These are phyloP conservation scores for Schlechtendalia chinensis DNA, from an alignment of 1,140 invertebrate genomes.

Conservation along the genomic window DNA sequence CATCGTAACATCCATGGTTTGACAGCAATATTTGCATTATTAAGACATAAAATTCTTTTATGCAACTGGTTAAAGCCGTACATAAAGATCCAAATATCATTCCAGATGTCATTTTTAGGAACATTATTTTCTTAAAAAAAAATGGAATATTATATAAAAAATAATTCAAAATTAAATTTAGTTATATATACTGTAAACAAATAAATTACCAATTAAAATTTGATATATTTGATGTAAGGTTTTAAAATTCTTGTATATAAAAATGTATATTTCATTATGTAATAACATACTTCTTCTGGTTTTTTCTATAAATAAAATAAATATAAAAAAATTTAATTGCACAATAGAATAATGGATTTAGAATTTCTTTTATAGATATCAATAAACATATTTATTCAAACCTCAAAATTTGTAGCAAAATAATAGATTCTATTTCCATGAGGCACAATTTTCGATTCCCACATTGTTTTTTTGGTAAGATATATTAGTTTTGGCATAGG, in stretches of 20 bases:
- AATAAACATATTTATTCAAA: background rate
- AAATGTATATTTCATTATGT: conserved; percentile 33
- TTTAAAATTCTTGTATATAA: conserved; percentile 15
- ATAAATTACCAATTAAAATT: conserved; percentile 26
- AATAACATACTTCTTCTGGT: conserved; percentile 24
- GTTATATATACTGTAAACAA: no score
- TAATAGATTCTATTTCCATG: conserved; percentile 39
- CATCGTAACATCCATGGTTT: conserved; percentile 43
- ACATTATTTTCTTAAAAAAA: conserved; percentile 36
- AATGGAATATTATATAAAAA: background rate
- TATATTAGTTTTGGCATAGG: conserved; percentile 14
- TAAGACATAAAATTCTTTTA: background rate
- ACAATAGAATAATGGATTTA: no score
- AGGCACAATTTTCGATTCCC: conserved; percentile 27
- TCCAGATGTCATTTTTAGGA: conserved; percentile 25
- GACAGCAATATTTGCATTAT: background rate
- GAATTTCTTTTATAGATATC: background rate
- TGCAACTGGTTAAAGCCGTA: conserved; percentile 15
- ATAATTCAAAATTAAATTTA: background rate
- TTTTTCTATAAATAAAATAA: conserved; percentile 20
- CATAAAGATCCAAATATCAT: conserved; percentile 29
- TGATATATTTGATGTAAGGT: background rate
- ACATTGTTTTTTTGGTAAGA: conserved; percentile 21
- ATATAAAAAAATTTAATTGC: background rate
- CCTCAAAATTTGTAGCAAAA: conserved; percentile 28